Percentiles rank a stretch among this genome's conserved stretches.
These are phyloP conservation scores for Vanacampus margaritifer DNA, from an alignment of 2,113 vertebrate species.

Conservation along the genomic window DNA sequence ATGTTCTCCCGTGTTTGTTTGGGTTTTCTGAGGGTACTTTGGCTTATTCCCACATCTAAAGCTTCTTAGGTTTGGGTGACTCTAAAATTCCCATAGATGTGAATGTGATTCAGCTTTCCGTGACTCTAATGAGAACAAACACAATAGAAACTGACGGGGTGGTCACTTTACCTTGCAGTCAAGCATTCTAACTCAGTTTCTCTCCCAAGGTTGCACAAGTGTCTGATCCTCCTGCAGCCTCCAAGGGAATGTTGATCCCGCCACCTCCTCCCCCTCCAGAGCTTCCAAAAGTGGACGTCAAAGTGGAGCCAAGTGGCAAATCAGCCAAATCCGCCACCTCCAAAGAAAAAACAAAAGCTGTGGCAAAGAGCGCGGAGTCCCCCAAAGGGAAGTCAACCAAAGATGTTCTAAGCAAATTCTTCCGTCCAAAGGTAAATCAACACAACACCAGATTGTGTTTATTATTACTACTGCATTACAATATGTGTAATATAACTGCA, in stretches of 20 bases:
- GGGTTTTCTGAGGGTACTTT: no score
- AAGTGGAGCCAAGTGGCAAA: constrained; percentile 63
- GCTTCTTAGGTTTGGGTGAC: no score
- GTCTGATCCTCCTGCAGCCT: constrained; percentile 52
- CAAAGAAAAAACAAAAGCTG: constrained; percentile 60
- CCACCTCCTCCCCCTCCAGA: constrained; percentile 75
- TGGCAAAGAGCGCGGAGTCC: constrained; percentile 73
- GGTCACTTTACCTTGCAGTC: background rate
- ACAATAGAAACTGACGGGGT: no score
- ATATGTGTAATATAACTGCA: background rate
- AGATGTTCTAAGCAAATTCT: constrained; percentile 82
- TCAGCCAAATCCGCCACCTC: constrained; percentile 43
- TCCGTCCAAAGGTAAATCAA: constrained; percentile 84
- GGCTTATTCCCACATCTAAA: no score
- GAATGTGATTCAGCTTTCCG: no score
- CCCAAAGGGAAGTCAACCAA: constrained; percentile 68
- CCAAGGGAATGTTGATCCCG: constrained; percentile 76
- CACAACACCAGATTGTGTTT: background rate
- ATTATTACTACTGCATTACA: background rate
- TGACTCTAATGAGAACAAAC: no score
- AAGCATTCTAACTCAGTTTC: constrained; percentile 4
- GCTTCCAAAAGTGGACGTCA: constrained; percentile 71
- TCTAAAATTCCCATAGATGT: background rate
- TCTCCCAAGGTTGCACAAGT: constrained; percentile 65
- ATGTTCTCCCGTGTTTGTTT: no score